Percentiles rank a stretch among this genome's conserved stretches.
Conservation (phyloP, 2,888 invertebrate species). For the Rosalia funebris region DNA sequence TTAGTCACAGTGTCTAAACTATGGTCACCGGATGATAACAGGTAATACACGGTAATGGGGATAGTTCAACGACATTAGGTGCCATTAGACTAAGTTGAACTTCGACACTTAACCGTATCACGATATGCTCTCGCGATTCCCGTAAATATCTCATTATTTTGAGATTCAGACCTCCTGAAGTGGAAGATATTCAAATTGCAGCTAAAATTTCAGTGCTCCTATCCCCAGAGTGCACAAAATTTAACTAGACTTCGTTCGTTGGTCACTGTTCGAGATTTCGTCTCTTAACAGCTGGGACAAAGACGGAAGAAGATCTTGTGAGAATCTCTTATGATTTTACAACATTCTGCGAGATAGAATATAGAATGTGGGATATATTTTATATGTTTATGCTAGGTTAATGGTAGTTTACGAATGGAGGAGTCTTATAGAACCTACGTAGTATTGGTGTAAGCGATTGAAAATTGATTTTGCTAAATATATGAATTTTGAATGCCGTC, state of each 20-base stretch:
- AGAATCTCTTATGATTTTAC: background rate
- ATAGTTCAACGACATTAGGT: conserved; percentile 39
- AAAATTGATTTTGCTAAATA: conserved; percentile 23
- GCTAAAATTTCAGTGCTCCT: conserved; percentile 12
- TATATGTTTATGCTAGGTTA: conserved; percentile 1
- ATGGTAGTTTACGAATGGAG: conserved; percentile 9
- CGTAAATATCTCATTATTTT: conserved; percentile 22
- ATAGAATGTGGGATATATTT: conserved; percentile 3
- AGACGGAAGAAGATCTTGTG: background rate
- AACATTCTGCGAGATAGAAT: conserved; percentile 1
- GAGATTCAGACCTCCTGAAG: conserved; percentile 13
- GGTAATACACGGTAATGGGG: conserved; percentile 40
- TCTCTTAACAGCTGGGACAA: background rate
- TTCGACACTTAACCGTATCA: conserved; percentile 21
- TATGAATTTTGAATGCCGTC: conserved; percentile 16
- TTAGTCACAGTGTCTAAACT: conserved; percentile 28
- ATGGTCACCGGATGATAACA: conserved; percentile 29
- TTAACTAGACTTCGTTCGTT: background rate
- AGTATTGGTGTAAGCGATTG: conserved; percentile 12
- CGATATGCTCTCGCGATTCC: conserved; percentile 15
- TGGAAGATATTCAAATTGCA: conserved; percentile 23
- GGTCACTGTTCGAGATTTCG: background rate
- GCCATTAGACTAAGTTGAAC: conserved; percentile 26
- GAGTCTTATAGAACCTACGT: conserved; percentile 11
- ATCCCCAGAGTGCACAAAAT: conserved; percentile 4